A percentile compares a stretch with the other conserved stretches of the same genome.
Evolutionary conservation across 1,140 invertebrate genomes (phyloP).

Genomic region (Brachionus manjavacas): DNA sequence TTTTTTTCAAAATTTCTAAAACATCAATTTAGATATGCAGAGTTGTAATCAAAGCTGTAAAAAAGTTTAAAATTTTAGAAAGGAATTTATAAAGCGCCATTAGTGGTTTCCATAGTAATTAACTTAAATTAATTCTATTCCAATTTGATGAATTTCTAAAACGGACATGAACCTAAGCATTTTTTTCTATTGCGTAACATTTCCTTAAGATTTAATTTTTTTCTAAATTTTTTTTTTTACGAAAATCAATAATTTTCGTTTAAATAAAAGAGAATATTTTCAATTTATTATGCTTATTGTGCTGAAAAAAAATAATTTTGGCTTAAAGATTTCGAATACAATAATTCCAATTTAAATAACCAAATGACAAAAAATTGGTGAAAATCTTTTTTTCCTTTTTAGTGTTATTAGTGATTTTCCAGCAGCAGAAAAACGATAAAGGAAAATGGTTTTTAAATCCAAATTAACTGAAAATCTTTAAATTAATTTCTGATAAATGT

Average conservation of each 20-base stretch:
- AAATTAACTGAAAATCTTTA: too few relatives aligned
- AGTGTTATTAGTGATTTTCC: too few relatives aligned
- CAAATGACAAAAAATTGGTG: not conserved
- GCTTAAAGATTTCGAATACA: not conserved
- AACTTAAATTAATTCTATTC: not conserved
- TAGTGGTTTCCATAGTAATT: not conserved
- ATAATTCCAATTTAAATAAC: not conserved
- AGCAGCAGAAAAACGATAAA: too few relatives aligned
- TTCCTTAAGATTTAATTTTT: not conserved
- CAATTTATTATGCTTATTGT: not conserved
- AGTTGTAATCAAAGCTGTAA: not conserved
- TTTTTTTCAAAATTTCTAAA: not conserved
- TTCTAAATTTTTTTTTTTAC: not conserved
- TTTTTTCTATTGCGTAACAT: not conserved
- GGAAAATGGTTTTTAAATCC: too few relatives aligned
- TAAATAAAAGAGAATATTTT: not conserved
- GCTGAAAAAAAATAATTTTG: too few relatives aligned
- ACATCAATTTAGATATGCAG: not conserved
- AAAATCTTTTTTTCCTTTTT: too few relatives aligned
- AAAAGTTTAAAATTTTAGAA: not conserved
- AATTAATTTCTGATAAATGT: too few relatives aligned
- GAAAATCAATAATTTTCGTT: not conserved
- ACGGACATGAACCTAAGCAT: not conserved
- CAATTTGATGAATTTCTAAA: not conserved
- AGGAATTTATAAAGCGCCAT: not conserved